Conservation (phyloP, 64 coral and sea anemone species). For the Stichodactyla mertensii region DNA sequence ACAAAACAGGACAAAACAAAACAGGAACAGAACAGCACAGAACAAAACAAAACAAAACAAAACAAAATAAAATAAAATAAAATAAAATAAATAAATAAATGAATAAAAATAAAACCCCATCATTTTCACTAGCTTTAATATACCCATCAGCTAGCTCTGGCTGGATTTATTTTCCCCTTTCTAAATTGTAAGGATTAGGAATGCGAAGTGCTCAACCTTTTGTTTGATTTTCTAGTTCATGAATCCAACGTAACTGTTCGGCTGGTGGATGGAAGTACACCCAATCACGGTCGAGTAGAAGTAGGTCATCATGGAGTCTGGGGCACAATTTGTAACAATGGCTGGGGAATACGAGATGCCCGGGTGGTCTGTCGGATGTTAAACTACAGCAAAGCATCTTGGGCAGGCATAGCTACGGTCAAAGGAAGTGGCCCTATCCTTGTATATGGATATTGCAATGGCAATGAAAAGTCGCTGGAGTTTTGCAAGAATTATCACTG, state of each 20-base stretch:
- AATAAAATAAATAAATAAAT: no score
- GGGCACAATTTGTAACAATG: constrained; percentile 6
- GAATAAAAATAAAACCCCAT: background rate
- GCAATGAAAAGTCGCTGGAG: constrained; percentile 3
- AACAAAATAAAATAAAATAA: no score
- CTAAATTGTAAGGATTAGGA: no score
- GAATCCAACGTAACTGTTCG: background rate
- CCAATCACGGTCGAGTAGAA: background rate
- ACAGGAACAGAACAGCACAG: no score
- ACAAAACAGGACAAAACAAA: no score
- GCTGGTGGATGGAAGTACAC: background rate
- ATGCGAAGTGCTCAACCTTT: background rate
- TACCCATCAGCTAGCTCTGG: no score
- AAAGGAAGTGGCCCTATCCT: constrained; percentile 1
- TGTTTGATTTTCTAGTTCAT: background rate
- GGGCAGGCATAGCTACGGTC: background rate
- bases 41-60: no score
- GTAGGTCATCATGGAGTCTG: background rate
- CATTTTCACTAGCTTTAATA: no score
- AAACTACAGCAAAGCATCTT: background rate
- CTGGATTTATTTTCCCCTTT: no score
- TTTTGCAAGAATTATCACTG: background rate
- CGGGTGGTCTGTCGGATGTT: background rate
- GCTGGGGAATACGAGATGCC: background rate
- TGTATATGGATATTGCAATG: background rate